These are phyloP conservation scores for Zhengitettix transpicula DNA, from an alignment of 2,888 invertebrate species.

Conservation along the genomic window DNA sequence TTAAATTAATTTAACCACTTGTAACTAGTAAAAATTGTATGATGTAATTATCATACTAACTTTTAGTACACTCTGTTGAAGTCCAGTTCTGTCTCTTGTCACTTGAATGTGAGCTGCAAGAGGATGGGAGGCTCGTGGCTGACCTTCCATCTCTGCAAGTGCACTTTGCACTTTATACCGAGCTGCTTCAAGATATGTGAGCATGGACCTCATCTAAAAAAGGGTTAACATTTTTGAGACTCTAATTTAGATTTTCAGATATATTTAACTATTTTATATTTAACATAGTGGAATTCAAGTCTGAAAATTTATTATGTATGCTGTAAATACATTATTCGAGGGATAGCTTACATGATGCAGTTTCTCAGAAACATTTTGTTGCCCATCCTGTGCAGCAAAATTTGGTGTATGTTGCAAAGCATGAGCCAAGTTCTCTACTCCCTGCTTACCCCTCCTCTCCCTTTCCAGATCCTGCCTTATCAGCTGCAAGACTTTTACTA, in stretches of 20 bases:
- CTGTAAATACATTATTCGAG: no score
- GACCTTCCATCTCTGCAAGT: constrained; percentile 64
- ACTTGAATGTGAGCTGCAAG: constrained; percentile 73
- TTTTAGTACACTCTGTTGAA: constrained; percentile 66
- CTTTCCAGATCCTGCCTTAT: constrained; percentile 78
- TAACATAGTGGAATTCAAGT: no score
- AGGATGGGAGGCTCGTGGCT: constrained; percentile 61
- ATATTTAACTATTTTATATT: no score
- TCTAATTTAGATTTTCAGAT: background rate
- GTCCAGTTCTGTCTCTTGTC: constrained; percentile 75
- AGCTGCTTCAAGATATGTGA: constrained; percentile 81
- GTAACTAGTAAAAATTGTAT: no score
- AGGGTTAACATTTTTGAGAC: background rate
- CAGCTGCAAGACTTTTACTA: constrained; percentile 68
- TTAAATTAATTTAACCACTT: no score
- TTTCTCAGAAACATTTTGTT: constrained; percentile 81
- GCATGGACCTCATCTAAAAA: constrained; percentile 76
- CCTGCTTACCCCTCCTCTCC: constrained; percentile 76
- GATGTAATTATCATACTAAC: background rate
- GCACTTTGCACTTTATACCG: constrained; percentile 74
- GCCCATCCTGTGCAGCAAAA: constrained; percentile 74
- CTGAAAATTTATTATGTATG: no score
- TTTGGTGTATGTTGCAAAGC: constrained; percentile 74
- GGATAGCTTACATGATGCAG: constrained; percentile 44
- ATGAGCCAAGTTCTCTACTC: constrained; percentile 73